Evolutionary conservation across 2,113 vertebrate genomes (phyloP).

Genomic region (Alexandromys fortis): DNA sequence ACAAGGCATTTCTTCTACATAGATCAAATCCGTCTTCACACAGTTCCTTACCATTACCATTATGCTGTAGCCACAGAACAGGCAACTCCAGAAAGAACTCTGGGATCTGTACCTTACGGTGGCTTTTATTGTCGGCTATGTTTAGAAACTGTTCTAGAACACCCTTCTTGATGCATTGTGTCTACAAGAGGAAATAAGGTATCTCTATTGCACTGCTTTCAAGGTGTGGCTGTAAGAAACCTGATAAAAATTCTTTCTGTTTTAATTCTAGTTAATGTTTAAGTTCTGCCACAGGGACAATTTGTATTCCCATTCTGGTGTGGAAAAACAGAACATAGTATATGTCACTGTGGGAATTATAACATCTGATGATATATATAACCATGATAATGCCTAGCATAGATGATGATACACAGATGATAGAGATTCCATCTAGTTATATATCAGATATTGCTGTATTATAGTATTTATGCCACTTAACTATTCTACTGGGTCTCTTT

Average conservation of each 20-base stretch:
- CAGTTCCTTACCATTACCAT: not conserved
- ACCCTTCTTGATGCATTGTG: not conserved
- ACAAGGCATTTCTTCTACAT: not conserved
- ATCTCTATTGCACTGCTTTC: not conserved
- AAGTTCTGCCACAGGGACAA: not conserved
- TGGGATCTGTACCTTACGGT: not conserved
- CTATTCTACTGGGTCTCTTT: not conserved
- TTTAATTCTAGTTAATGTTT: not conserved
- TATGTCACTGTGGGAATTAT: not conserved
- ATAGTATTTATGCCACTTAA: not conserved
- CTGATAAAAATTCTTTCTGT: not conserved
- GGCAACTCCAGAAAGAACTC: not conserved
- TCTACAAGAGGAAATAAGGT: constrained; percentile 11
- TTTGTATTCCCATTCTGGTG: not conserved
- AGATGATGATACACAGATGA: not conserved
- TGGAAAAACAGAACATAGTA: not conserved
- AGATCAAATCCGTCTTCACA: not conserved
- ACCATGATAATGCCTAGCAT: not conserved
- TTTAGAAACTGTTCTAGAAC: not conserved
- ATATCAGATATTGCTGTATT: not conserved
- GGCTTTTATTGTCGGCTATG: not conserved
- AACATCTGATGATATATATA: not conserved
- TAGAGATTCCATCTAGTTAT: not conserved
- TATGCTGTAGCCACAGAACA: not conserved
- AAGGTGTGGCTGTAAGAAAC: not conserved